Conservation (phyloP, 2,888 invertebrate species). For the Escarpia spicata region DNA sequence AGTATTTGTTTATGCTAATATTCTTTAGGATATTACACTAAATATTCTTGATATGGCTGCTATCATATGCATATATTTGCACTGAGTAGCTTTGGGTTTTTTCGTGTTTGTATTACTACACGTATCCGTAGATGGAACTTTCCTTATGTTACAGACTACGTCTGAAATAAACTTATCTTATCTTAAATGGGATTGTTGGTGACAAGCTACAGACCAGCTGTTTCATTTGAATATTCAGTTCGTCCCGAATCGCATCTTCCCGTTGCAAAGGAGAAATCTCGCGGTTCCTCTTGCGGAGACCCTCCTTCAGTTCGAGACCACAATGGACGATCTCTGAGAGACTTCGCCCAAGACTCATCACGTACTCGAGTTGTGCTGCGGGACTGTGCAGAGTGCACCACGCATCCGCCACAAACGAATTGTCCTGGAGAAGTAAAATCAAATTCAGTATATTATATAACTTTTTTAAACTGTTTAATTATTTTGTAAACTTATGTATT, state of each 20-base stretch:
- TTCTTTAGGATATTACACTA: too few species aligned
- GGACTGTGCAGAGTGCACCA: constrained; percentile 61
- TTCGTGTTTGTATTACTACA: too few species aligned
- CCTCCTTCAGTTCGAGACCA: background rate
- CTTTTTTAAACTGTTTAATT: too few species aligned
- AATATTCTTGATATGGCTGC: too few species aligned
- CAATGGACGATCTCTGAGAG: background rate
- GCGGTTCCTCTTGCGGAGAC: background rate
- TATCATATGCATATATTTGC: too few species aligned
- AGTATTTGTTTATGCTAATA: too few species aligned
- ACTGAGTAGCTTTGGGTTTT: too few species aligned
- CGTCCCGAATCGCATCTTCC: background rate
- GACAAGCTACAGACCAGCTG: background rate
- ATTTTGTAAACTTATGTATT: too few species aligned
- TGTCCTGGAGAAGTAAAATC: constrained; percentile 38
- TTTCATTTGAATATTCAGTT: background rate
- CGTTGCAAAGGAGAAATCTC: background rate
- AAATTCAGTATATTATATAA: background rate
- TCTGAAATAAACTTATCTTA: too few species aligned
- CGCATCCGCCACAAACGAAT: constrained; percentile 49
- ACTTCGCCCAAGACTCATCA: constrained; percentile 49
- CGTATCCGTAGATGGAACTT: too few species aligned
- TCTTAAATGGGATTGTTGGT: background rate
- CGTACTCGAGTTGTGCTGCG: constrained; percentile 56
- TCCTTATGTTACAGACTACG: too few species aligned